Evolutionary conservation across 1,140 invertebrate species (phyloP).

Genomic region (Rhagoletis pomonella): DNA sequence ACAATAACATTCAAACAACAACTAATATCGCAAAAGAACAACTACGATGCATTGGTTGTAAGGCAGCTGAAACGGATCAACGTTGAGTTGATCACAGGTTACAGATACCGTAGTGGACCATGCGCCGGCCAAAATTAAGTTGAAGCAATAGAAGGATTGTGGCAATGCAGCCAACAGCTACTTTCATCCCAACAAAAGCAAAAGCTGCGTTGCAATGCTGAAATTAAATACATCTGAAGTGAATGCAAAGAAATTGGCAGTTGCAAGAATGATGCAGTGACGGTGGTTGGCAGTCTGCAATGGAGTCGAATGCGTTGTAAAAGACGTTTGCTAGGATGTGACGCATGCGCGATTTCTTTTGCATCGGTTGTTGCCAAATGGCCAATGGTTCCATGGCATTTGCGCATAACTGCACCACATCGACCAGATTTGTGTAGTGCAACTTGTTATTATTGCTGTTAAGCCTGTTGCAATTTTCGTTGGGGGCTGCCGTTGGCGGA

Average conservation of each 20-base stretch:
- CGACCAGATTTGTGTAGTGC: not conserved
- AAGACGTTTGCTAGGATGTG: not conserved
- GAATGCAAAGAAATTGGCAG: conserved; percentile 47
- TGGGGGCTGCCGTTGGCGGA: conserved; percentile 38
- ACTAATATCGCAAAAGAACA: not conserved
- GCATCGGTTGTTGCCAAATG: not conserved
- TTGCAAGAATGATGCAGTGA: conserved; percentile 49
- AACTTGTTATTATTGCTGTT: conserved; percentile 53
- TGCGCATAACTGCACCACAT: not conserved
- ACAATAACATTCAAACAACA: conserved; percentile 13
- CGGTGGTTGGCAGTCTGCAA: conserved; percentile 21
- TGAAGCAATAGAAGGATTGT: conserved; percentile 1
- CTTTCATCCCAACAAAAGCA: not conserved
- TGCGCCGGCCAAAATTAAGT: not conserved
- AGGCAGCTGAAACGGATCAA: conserved; percentile 38
- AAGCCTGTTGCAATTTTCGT: not conserved
- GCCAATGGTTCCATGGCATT: not conserved
- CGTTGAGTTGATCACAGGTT: conserved; percentile 50
- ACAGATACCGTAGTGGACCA: conserved; percentile 7
- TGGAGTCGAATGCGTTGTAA: not conserved
- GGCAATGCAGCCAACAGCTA: not conserved
- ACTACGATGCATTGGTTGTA: not conserved
- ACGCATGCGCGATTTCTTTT: conserved; percentile 14
- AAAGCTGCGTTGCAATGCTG: not conserved
- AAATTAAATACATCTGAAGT: conserved; percentile 46